Evolutionary conservation across 1,140 invertebrate genomes (phyloP), one percentile per base, ranked within the genome.

Genomic region (Trachymyrmex cornetzi): DNA sequence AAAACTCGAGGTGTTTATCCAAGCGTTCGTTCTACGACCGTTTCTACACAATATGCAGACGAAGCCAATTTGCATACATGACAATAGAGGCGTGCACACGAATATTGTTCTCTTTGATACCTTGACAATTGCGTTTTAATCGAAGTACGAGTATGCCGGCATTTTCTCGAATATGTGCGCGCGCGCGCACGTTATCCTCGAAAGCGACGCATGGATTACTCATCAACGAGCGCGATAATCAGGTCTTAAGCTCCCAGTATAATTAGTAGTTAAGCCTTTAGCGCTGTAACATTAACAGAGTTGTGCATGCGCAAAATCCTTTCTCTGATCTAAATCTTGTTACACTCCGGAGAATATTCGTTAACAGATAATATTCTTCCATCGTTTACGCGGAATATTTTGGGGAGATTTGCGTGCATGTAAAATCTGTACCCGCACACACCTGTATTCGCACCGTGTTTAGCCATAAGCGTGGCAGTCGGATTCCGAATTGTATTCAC

Each of bases 41-140:
- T 48, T 48, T 48, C 66, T 11, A 9, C n/a, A 27, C 16, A 48
- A 64, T 53, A 50, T 38, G 55, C 59, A 77, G 53, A 53, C 34
- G 11, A 82, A 72, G 38, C 61, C 55, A 82, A 87, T 82, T 87
- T 71, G 48, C 55, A 63, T 50, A 27, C 11, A 64, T 44, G 66
- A 72, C 53, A 57, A 87, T 71, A 55, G 12, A 3, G 19, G 57
- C 16, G 24, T 24, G 27, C 30, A 16, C 38, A 50, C 34, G 38
- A n/a, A 38, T 72, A 77, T 44, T 34, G 48, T 72, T 79, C 66
- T 27, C 66, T 88, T 86, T 86, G 87, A 87, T 74, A 50, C 27
- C 38, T 55, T 34, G 48, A 81, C 67, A 88, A 86, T 81, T 71
- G 38, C 67, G 69, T 86, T 86, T 86, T 53, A 88, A 88, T 89